Percentiles rank a stretch among this genome's conserved stretches.
These are phyloP conservation scores for Plestiodon gilberti DNA, from an alignment of 2,113 vertebrate species.

Conservation along the genomic window DNA sequence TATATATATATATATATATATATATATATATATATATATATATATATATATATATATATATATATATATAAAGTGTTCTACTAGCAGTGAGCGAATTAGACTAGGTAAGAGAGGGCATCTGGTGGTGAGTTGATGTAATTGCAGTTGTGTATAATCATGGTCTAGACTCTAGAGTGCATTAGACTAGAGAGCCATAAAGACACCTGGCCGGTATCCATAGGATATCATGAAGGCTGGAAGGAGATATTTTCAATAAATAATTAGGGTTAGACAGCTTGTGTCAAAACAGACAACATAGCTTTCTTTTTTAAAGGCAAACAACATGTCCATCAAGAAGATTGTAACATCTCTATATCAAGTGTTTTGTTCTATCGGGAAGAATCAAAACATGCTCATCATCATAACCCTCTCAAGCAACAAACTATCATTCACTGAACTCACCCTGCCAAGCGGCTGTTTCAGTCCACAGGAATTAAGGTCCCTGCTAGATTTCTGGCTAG, in stretches of 20 bases:
- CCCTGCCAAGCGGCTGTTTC: neutral
- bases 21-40: too few relatives aligned
- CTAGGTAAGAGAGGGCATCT: slow-evolving; percentile 49
- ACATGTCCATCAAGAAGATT: neutral
- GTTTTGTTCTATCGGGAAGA: neutral
- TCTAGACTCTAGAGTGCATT: neutral
- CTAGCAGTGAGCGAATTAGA: neutral
- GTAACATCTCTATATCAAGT: neutral
- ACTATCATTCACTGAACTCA: neutral
- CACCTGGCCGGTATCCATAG: neutral
- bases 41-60: too few relatives aligned
- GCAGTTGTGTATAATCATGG: neutral
- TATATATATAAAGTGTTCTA: too few relatives aligned
- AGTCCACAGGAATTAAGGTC: neutral
- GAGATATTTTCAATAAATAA: neutral
- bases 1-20: too few relatives aligned
- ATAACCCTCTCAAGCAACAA: neutral
- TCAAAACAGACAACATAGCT: neutral
- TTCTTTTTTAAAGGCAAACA: slow-evolving; percentile 1
- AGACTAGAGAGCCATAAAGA: neutral
- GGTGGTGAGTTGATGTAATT: slow-evolving; percentile 31
- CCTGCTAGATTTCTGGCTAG: neutral
- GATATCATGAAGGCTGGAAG: neutral
- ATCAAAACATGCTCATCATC: neutral
- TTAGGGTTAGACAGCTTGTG: neutral